Base-by-base conservation (phyloP, 1,140 invertebrate species). In the Drosophila novamexicana region DNA sequence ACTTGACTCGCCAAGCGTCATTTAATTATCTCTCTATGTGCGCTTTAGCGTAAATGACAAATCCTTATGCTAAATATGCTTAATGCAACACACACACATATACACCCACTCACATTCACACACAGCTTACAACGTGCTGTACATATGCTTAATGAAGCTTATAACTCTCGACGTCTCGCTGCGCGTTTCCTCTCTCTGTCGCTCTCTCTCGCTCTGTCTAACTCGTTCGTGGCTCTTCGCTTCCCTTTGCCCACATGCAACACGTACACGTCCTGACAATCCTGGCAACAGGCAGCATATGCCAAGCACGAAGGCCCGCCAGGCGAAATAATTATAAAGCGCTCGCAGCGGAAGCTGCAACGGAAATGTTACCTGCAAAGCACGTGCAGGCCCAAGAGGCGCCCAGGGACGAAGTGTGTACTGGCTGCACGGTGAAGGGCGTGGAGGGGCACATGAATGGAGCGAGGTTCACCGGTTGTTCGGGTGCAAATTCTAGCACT, bases 121-220 rank as follows among this genome's bases (percentile, higher is more conserved):
- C 37, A 56, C 54, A 69, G 81, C 81, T 90, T 84, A 84, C 84
- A 90, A 79, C 85, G 85, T 89, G 77, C 77, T 76, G 71, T 91
- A 91, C 88, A 91, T 91, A 91, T 91, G 88, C 88, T 91, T 91
- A 91, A 91, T 91, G 88, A 91, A 91, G 88, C 88, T 91, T 91
- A 91, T 91, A 91, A 86, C 86, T 89, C 85, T 78, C 75, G 70
- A 65, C 81, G 68, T 77, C 74, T 85, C 71, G 45, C 61, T 61
- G 39, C 58, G 9, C 32, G 34, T 9, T 37, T 9, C 16, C 22
- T 44, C 39, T 57, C 12, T 42, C 10, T n/a, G 2, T 42, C n/a
- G 14, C 37, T 39, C 18, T 12, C 54, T 37, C 32, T 36, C 14
- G 16, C 12, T 36, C 37, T 2, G 37, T 32, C 34, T 32, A 34